These are phyloP conservation scores for Haemorhous mexicanus DNA, from an alignment of 2,113 vertebrate species.

Conservation along the genomic window DNA sequence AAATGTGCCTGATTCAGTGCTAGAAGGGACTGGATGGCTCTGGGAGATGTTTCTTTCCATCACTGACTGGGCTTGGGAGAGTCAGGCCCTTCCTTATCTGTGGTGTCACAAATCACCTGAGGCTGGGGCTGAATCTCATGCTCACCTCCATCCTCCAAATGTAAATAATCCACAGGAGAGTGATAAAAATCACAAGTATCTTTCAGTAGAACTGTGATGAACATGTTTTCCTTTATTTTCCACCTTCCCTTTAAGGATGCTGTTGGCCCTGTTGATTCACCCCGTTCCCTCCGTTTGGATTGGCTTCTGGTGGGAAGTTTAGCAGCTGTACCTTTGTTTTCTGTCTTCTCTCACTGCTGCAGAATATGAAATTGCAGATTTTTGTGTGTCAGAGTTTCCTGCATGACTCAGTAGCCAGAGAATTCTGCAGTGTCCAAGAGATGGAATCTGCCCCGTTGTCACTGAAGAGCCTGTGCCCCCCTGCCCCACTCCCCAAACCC, in stretches of 20 bases:
- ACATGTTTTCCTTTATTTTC: not conserved
- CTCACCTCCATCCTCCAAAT: not conserved
- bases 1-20: not conserved
- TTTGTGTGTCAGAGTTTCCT: not conserved
- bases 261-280: not conserved
- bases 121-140: not conserved
- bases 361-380: not conserved
- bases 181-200: not conserved
- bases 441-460: not conserved
- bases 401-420: not conserved
- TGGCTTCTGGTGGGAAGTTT: not conserved
- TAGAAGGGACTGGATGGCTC: not conserved
- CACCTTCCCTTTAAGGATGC: not conserved
- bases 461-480: not conserved
- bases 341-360: not conserved
- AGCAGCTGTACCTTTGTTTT: not conserved
- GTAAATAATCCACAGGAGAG: not conserved
- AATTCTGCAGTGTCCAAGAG: not conserved
- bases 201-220: not conserved
- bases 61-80: not conserved
- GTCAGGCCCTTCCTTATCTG: not conserved
- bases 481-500: not conserved
- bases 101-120: not conserved
- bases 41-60: not conserved
- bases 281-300: rapidly evolving